Conservation (phyloP, 1,140 invertebrate species). For the Antheraea mylitta region DNA sequence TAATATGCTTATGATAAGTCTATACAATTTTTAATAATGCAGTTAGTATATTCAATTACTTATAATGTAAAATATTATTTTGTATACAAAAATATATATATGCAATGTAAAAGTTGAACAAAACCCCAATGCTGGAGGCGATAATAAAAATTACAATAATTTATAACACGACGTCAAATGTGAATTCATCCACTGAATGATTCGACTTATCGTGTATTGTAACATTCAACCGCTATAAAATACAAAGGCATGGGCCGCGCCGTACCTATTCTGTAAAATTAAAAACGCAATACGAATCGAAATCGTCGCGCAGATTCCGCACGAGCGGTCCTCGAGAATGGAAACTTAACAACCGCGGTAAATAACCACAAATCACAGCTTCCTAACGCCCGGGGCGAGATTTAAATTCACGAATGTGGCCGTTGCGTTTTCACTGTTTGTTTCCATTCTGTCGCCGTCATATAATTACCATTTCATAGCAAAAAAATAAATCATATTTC, state of each 20-base stretch:
- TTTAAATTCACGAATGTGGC: slow-evolving; percentile 71
- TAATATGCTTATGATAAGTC: too few species aligned
- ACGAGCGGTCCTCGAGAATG: slow-evolving; percentile 60
- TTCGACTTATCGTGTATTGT: slow-evolving; percentile 8
- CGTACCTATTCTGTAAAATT: slow-evolving; percentile 63
- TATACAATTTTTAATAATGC: too few species aligned
- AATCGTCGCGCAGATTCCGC: slow-evolving; percentile 64
- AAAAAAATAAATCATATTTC: too few species aligned
- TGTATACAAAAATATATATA: neutral
- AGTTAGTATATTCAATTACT: too few species aligned
- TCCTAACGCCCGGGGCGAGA: slow-evolving; percentile 67
- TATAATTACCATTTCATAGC: neutral
- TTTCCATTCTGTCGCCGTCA: neutral
- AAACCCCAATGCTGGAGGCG: neutral
- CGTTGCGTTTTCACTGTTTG: slow-evolving; percentile 22
- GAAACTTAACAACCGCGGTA: slow-evolving; percentile 72
- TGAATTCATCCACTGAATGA: slow-evolving; percentile 10
- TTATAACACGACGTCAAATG: neutral
- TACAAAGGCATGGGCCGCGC: neutral
- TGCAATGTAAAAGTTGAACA: neutral
- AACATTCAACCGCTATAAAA: slow-evolving; percentile 7
- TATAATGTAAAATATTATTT: too few species aligned
- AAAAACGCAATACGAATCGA: slow-evolving; percentile 67
- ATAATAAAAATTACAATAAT: slow-evolving; percentile 1
- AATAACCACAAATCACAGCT: slow-evolving; percentile 75